Evolutionary conservation across 2,797 vertebrate genomes (phyloP), one percentile per base, ranked within the genome.

Genomic region (Myiothlypis coronata): DNA sequence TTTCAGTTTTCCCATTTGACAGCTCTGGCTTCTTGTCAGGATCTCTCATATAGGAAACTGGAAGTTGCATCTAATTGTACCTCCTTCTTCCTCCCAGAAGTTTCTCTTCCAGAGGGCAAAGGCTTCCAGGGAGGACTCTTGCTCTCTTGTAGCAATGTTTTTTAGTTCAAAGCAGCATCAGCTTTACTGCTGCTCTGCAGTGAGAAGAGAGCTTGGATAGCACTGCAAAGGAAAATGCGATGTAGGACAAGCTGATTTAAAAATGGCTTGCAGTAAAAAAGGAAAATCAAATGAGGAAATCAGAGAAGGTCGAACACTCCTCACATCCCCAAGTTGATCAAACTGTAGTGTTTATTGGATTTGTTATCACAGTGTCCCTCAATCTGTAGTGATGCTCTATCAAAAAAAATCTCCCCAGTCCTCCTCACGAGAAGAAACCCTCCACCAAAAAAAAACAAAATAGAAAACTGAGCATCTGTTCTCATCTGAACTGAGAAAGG

Each of bases 231-330:
- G 59, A 60, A 81, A 93, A 88, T 91, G 83, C 2, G 4, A 14
- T 76, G 80, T 79, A 93, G 87, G 91, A 84, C 60, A 96, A 96
- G 80, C 83, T 95, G 94, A 68, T 96, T 96, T 94, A 39, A 82
- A 93, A 90, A 93, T 91, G 84, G 26, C 87, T 93, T 82, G 78
- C 83, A 91, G 57, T 52, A 47, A 92, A 93, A 85, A 83, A 41
- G 35, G 28, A 39, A 90, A 87, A 91, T 95, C 44, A 24, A 41
- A 70, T 50, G 56, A 46, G 32, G 53, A 47, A 95, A 92, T 96
- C 93, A 64, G 72, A 92, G 90, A 85, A 89, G 90, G 91, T 97
- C 94, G 94, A 97, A 94, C 53, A 92, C 77, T 84, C 17, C 30
- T 82, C 80, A 70, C 49, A 44, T 55, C 23, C 20, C 14, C 32